Percentiles rank a stretch among this genome's conserved stretches.
Evolutionary conservation across 2,797 vertebrate genomes (phyloP).

Genomic region (Aphelocoma californica): DNA sequence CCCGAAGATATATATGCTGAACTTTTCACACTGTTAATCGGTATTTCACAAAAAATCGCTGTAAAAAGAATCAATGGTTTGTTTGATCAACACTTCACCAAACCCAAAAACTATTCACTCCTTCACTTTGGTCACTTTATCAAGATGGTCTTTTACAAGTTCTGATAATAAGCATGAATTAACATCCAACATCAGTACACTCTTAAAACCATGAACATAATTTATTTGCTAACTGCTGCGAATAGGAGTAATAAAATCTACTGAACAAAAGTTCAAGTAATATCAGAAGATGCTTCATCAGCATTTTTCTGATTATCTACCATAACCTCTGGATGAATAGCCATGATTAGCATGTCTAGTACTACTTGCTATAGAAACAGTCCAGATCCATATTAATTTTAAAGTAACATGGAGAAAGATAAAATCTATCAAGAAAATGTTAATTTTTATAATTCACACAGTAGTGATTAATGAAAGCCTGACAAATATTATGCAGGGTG

Average conservation of each 20-base stretch:
- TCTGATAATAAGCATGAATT: constrained; percentile 16
- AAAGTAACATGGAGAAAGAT: neutral
- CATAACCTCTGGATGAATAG: neutral
- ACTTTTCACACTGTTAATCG: constrained; percentile 29
- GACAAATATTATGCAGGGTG: neutral
- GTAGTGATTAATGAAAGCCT: neutral
- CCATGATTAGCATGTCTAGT: constrained; percentile 17
- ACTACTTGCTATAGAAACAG: neutral
- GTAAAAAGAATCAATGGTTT: neutral
- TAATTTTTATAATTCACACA: neutral
- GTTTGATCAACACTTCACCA: neutral
- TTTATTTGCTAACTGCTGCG: constrained; percentile 20
- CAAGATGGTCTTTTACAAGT: neutral
- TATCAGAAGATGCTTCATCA: constrained; percentile 37
- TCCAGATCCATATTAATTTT: neutral
- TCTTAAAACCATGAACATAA: constrained; percentile 29
- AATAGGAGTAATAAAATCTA: constrained; percentile 11
- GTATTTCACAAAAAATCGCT: neutral
- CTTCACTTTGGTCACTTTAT: neutral
- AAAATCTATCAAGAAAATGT: neutral
- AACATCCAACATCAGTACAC: neutral
- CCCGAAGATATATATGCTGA: neutral
- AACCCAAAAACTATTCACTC: neutral
- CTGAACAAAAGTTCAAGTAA: constrained; percentile 42
- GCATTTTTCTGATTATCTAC: constrained; percentile 41